A percentile compares a stretch with the other conserved stretches of the same genome.
phyloP scores from a whole-genome alignment of 2,888 invertebrate genomes.

The Drosophila austrosaltans region DNA sequence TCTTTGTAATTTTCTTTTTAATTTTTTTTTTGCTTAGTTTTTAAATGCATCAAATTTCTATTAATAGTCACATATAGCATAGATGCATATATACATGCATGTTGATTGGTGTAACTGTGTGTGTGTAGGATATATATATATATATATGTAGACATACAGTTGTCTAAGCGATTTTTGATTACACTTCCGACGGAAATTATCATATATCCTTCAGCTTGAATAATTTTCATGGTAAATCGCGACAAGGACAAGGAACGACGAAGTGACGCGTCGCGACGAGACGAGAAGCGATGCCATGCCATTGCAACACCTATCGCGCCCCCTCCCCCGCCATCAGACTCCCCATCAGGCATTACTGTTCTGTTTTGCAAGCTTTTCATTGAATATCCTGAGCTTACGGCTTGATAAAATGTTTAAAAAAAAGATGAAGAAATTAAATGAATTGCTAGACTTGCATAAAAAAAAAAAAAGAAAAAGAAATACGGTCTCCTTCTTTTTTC shows the following conservation, averaged over 20 bases:
- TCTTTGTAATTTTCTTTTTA: neutral
- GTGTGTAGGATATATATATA: slow-evolving; percentile 1
- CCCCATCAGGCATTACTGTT: too few species aligned
- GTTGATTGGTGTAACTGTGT: neutral
- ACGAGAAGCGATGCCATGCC: slow-evolving; percentile 1
- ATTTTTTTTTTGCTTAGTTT: neutral
- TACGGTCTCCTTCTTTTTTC: too few species aligned
- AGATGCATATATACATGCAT: neutral
- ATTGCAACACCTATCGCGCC: slow-evolving; percentile 2
- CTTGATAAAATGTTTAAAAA: neutral
- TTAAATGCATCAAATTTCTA: neutral
- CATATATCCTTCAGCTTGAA: slow-evolving; percentile 84
- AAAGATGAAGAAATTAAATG: neutral
- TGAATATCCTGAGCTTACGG: slow-evolving; percentile 5
- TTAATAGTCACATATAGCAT: neutral
- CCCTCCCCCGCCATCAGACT: neutral
- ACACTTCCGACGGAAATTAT: slow-evolving; percentile 84
- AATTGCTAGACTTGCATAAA: too few species aligned
- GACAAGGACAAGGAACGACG: slow-evolving; percentile 41
- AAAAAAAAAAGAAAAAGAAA: too few species aligned
- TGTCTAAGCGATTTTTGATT: slow-evolving; percentile 84
- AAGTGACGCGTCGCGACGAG: slow-evolving; percentile 1
- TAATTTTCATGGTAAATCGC: slow-evolving; percentile 82
- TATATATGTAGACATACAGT: slow-evolving; percentile 50
- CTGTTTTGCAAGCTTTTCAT: neutral